Percentiles rank a stretch among this genome's conserved stretches.
phyloP scores from a whole-genome alignment of 2,888 invertebrate genomes.

The Cosmia pyralina region DNA sequence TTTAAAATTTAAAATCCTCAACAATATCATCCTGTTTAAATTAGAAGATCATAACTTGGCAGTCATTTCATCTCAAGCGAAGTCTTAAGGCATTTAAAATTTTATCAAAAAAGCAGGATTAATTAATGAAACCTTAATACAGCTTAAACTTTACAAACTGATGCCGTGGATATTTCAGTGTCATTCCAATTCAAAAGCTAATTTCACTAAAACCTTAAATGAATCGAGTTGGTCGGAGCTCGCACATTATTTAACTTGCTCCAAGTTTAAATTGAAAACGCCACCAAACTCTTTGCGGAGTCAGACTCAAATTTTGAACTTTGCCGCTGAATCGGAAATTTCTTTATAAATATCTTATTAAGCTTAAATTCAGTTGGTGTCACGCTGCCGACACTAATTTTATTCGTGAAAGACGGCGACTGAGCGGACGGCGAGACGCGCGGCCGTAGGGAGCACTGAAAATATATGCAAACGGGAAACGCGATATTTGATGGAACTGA shows the following conservation, averaged over 20 bases:
- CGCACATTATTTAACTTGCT: slow-evolving; percentile 90
- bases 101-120: slow-evolving; percentile 71
- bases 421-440: slow-evolving; percentile 73
- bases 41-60: slow-evolving; percentile 40
- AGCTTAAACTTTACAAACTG: slow-evolving; percentile 74
- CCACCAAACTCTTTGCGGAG: slow-evolving; percentile 88
- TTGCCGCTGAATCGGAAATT: slow-evolving; percentile 90
- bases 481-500: slow-evolving; percentile 88
- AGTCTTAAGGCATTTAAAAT: slow-evolving; percentile 42
- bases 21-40: slow-evolving; percentile 8
- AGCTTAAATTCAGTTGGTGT: slow-evolving; percentile 90
- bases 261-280: slow-evolving; percentile 90
- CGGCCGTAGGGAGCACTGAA: slow-evolving; percentile 77
- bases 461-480: slow-evolving; percentile 89
- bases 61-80: slow-evolving; percentile 18
- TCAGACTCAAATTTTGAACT: slow-evolving; percentile 89
- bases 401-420: slow-evolving; percentile 88
- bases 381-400: slow-evolving; percentile 90
- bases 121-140: slow-evolving; percentile 76
- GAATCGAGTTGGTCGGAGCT: slow-evolving; percentile 88
- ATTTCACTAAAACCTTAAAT: slow-evolving; percentile 90
- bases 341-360: slow-evolving; percentile 91
- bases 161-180: slow-evolving; percentile 83
- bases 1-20: background rate
- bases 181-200: slow-evolving; percentile 88